Conservation (phyloP, 1,140 invertebrate genomes). For the Pentalonia nigronervosa region DNA sequence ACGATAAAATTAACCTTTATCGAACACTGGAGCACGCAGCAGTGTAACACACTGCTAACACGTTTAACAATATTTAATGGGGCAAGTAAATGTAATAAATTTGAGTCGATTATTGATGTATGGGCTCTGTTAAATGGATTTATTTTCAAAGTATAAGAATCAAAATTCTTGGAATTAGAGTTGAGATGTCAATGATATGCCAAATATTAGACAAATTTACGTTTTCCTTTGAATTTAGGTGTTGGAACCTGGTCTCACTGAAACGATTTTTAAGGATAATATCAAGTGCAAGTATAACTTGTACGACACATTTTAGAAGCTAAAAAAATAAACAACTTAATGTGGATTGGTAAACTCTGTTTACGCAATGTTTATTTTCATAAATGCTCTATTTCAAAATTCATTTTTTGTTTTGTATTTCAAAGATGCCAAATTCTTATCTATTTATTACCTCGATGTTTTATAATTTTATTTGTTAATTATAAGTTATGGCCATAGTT, state of each 20-base stretch:
- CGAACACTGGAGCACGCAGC: no score
- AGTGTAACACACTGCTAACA: background rate
- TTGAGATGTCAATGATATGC: background rate
- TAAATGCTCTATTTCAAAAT: no score
- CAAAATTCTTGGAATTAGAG: background rate
- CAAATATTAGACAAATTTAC: background rate
- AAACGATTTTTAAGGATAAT: background rate
- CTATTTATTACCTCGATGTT: no score
- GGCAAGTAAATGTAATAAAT: background rate
- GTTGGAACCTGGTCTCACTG: background rate
- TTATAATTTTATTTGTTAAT: no score
- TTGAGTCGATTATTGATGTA: background rate
- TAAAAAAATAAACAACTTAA: background rate
- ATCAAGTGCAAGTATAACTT: background rate
- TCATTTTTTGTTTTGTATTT: no score
- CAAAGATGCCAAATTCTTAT: no score
- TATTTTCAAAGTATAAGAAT: background rate
- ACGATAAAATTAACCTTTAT: background rate
- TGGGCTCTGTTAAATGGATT: background rate
- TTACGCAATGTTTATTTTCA: no score
- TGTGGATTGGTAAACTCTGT: no score
- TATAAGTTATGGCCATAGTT: no score
- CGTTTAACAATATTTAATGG: background rate
- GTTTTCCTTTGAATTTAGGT: background rate
- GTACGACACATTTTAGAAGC: no score